These are phyloP conservation scores for Vulpes ferrilata DNA, from an alignment of 2,113 vertebrate genomes.

Conservation along the genomic window DNA sequence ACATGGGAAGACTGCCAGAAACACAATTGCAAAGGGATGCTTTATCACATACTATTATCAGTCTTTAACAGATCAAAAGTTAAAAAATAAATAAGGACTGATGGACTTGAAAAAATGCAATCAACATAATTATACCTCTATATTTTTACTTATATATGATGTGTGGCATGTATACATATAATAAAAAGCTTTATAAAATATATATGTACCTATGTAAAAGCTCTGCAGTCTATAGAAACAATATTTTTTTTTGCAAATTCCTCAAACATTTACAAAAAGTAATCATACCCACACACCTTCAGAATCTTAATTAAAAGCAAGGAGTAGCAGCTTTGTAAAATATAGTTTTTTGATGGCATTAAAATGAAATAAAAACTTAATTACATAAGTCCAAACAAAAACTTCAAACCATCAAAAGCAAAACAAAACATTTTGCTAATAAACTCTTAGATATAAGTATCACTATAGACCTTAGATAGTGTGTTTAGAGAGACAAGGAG, in stretches of 20 bases:
- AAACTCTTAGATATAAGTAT: conserved; percentile 1
- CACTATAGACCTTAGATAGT: neutral
- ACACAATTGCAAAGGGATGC: neutral
- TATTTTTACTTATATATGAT: neutral
- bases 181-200: neutral
- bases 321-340: neutral
- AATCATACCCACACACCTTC: neutral
- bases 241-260: neutral
- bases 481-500: neutral
- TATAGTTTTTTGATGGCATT: neutral
- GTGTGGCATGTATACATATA: neutral
- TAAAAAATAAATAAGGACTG: neutral
- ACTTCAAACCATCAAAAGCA: neutral
- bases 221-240: neutral
- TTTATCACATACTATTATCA: neutral
- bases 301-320: conserved; percentile 20
- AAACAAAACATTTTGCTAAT: conserved; percentile 43
- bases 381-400: neutral
- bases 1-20: neutral
- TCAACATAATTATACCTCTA: neutral
- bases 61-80: neutral
- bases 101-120: conserved; percentile 2
- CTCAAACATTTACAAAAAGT: conserved; percentile 28
- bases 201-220: neutral
- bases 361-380: conserved; percentile 25